Percentiles rank a stretch among this genome's conserved stretches.
Conservation (phyloP, 2,888 invertebrate species). For the Ditula angustiorana region DNA sequence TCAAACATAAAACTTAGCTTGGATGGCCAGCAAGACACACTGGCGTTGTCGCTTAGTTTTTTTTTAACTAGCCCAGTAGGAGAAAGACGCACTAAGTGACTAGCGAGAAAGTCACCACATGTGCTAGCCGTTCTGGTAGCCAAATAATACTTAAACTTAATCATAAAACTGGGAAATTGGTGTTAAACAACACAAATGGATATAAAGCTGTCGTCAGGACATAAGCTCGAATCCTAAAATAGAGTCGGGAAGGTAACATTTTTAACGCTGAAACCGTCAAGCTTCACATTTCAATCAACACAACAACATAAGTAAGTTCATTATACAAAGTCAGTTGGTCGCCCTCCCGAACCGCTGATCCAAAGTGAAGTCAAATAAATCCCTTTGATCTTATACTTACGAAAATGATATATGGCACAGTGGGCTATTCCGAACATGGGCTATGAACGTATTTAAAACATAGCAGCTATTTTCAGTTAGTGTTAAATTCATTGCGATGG, state of each 20-base stretch:
- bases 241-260: conserved; percentile 22
- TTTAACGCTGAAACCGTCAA: conserved; percentile 49
- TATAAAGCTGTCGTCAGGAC: conserved; percentile 27
- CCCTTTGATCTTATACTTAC: conserved; percentile 62
- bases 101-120: too few relatives aligned
- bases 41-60: too few relatives aligned
- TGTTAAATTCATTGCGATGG: conserved; percentile 52
- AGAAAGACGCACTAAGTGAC: too few relatives aligned
- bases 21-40: too few relatives aligned
- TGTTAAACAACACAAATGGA: neutral
- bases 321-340: conserved; percentile 52
- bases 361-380: conserved; percentile 43
- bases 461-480: conserved; percentile 54
- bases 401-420: conserved; percentile 60
- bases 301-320: conserved; percentile 64
- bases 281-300: conserved; percentile 69
- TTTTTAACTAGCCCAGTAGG: too few relatives aligned
- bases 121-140: too few relatives aligned
- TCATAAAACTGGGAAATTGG: neutral
- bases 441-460: conserved; percentile 49
- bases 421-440: conserved; percentile 49
- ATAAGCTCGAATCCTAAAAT: conserved; percentile 16
- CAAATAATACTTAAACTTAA: neutral
- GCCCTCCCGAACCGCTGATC: conserved; percentile 54
- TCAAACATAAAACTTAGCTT: neutral